Conservation (phyloP, 2,888 invertebrate species). For the Melipona beecheii region DNA sequence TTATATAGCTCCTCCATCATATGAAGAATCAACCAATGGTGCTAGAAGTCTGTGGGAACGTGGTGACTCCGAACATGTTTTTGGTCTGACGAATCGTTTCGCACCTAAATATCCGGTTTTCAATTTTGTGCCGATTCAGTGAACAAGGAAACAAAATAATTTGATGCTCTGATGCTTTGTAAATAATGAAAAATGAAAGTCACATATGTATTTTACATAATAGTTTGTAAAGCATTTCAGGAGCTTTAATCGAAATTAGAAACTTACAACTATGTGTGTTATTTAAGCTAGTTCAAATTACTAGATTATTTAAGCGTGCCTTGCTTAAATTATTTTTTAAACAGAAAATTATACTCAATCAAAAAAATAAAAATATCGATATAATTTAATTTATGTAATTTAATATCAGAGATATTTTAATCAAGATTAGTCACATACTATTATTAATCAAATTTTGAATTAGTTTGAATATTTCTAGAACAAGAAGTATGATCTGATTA, state of each 20-base stretch:
- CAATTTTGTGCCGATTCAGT: constrained; percentile 75
- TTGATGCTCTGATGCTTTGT: neutral
- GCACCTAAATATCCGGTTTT: constrained; percentile 83
- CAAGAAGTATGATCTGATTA: neutral
- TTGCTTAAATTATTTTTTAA: neutral
- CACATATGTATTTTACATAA: neutral
- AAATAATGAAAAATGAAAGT: neutral
- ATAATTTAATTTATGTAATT: neutral
- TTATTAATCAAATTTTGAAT: neutral
- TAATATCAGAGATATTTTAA: neutral
- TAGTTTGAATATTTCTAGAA: constrained; percentile 1
- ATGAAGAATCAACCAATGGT: constrained; percentile 87
- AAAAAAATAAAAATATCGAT: neutral
- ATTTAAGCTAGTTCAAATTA: neutral
- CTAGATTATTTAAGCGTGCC: neutral
- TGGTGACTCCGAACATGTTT: constrained; percentile 86
- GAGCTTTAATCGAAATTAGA: constrained; percentile 15
- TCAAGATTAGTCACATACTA: neutral
- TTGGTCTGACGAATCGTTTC: constrained; percentile 77
- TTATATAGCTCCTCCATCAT: constrained; percentile 87
- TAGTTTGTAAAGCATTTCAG: constrained; percentile 10
- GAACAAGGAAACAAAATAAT: constrained; percentile 18
- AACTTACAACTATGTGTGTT: neutral
- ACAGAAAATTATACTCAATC: neutral
- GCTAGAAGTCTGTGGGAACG: constrained; percentile 88